These are phyloP conservation scores for Miichthys miiuy DNA, from an alignment of 2,797 vertebrate species.

Conservation along the genomic window DNA sequence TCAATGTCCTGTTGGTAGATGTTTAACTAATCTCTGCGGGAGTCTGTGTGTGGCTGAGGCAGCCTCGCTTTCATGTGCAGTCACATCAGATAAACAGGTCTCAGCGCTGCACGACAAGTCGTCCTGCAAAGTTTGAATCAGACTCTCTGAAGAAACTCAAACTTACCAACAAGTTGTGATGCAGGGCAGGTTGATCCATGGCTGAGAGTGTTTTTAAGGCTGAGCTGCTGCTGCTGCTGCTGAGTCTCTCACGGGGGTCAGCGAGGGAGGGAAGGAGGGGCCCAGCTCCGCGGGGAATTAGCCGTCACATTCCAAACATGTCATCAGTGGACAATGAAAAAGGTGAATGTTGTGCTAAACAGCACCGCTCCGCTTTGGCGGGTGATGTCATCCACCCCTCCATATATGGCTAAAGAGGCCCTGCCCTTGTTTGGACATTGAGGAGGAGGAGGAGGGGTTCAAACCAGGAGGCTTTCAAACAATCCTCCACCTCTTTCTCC, in stretches of 20 bases:
- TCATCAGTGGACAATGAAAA: constrained; percentile 86
- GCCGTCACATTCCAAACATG: constrained; percentile 86
- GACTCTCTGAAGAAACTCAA: constrained; percentile 12
- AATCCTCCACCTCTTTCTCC: constrained; percentile 12
- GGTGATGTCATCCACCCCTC: constrained; percentile 88
- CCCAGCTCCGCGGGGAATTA: constrained; percentile 76
- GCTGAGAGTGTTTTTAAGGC: constrained; percentile 38
- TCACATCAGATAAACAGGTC: constrained; percentile 14
- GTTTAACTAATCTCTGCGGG: constrained; percentile 75
- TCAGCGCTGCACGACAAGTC: constrained; percentile 2
- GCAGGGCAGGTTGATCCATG: constrained; percentile 70
- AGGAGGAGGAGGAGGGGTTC: constrained; percentile 69
- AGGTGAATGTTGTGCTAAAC: constrained; percentile 87
- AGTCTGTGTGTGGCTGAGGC: constrained; percentile 42
- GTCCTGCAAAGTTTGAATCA: not conserved
- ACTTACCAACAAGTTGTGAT: constrained; percentile 72
- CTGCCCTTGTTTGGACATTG: constrained; percentile 82
- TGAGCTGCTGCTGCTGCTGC: constrained; percentile 59
- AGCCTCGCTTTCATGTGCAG: constrained; percentile 7
- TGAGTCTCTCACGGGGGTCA: constrained; percentile 50
- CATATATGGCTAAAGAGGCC: constrained; percentile 84
- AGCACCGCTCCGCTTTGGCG: constrained; percentile 77
- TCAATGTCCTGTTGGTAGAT: constrained; percentile 58
- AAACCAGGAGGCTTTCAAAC: constrained; percentile 14
- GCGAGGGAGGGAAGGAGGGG: constrained; percentile 47